phyloP scores from a whole-genome alignment of 2,797 vertebrate genomes.

The Micrastur ruficollis region DNA sequence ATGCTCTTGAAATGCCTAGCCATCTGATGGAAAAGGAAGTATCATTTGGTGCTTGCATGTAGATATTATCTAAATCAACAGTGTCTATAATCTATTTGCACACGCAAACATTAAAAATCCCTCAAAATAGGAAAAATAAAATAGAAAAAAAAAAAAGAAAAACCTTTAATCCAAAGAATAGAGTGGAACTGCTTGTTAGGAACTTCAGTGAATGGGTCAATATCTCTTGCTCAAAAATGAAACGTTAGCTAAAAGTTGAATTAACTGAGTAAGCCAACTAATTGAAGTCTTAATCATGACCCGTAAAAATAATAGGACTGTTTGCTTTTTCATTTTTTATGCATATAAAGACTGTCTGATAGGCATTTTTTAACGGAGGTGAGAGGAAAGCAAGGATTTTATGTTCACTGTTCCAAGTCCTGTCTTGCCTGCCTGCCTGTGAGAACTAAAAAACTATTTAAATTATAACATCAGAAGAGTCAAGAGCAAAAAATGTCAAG shows the following conservation, averaged over 20 bases:
- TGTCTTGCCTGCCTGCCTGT: neutral
- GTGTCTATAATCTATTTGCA: neutral
- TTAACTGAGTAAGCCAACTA: neutral
- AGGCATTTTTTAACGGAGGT: neutral
- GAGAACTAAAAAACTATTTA: neutral
- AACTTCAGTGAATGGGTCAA: neutral
- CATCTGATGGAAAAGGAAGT: neutral
- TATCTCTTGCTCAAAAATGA: neutral
- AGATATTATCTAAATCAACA: neutral
- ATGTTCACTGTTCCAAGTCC: neutral
- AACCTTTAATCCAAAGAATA: neutral
- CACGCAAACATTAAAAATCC: neutral
- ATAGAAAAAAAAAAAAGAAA: neutral
- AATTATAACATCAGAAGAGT: neutral
- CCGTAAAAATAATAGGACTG: neutral
- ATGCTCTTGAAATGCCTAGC: neutral
- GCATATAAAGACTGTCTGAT: neutral
- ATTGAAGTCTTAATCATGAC: neutral
- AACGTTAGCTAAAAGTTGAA: neutral
- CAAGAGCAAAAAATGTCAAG: neutral
- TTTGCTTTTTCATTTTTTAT: neutral
- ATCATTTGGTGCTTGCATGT: neutral
- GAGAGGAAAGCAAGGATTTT: neutral
- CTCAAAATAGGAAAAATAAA: neutral
- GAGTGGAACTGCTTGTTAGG: neutral